Evolutionary conservation across 1,140 invertebrate species (phyloP).

Genomic region (Sycophaga agraensis): DNA sequence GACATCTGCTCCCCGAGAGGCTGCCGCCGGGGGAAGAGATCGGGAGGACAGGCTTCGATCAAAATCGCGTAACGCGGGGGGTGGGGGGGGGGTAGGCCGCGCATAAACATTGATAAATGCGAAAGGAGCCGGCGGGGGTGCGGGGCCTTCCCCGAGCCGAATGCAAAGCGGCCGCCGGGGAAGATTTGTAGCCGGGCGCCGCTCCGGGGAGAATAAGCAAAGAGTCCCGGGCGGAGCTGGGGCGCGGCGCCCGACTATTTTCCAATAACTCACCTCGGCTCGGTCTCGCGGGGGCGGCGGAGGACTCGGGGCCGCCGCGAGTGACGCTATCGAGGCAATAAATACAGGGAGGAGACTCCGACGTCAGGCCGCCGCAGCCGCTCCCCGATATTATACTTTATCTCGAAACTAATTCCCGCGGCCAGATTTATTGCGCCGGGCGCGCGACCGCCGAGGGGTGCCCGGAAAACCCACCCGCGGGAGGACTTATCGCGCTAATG

Average conservation of each 20-base stretch:
- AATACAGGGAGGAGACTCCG: constrained; percentile 49
- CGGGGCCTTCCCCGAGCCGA: constrained; percentile 30
- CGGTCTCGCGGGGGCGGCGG: constrained; percentile 30
- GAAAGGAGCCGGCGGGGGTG: constrained; percentile 1
- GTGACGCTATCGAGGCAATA: constrained; percentile 52
- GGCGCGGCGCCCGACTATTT: constrained; percentile 33
- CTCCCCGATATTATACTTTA: constrained; percentile 53
- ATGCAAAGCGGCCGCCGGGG: constrained; percentile 34
- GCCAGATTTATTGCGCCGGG: constrained; percentile 48
- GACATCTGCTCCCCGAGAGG: not conserved
- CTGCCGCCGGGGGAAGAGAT: not conserved
- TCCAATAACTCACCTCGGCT: constrained; percentile 40
- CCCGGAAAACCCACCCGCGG: constrained; percentile 16
- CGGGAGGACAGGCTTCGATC: not conserved
- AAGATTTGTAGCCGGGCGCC: constrained; percentile 22
- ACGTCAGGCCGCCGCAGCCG: constrained; percentile 48
- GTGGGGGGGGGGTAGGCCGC: not conserved
- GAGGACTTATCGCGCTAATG: constrained; percentile 44
- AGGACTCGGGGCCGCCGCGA: constrained; percentile 31
- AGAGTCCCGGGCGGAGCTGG: constrained; percentile 7
- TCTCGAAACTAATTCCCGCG: constrained; percentile 54
- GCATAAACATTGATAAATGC: constrained; percentile 26
- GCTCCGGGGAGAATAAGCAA: constrained; percentile 14
- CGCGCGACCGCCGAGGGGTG: constrained; percentile 33
- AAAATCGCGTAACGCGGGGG: not conserved